Evolutionary conservation across 2,797 vertebrate genomes (phyloP).

Genomic region (Lerista edwardsae): DNA sequence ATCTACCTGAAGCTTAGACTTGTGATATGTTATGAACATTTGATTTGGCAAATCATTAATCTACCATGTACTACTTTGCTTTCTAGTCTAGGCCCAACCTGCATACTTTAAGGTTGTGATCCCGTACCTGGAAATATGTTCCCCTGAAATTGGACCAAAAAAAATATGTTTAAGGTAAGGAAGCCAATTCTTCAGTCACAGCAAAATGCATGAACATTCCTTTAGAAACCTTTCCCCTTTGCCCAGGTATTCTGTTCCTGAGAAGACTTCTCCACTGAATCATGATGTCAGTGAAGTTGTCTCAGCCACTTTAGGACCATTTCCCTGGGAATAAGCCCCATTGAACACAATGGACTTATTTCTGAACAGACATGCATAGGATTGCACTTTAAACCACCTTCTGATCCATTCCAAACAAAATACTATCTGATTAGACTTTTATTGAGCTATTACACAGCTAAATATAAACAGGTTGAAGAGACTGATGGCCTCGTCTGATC

Average conservation of each 20-base stretch:
- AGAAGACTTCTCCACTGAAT: not conserved
- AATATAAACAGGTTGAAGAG: not conserved
- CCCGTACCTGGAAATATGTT: not conserved
- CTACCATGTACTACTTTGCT: not conserved
- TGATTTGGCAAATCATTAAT: constrained; percentile 2
- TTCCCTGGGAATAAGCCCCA: too few species aligned
- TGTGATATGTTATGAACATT: not conserved
- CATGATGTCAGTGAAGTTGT: not conserved
- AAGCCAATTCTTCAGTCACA: not conserved
- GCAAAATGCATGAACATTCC: not conserved
- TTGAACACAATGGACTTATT: too few species aligned
- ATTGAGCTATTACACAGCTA: not conserved
- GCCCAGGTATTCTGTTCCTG: not conserved
- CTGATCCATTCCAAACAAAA: not conserved
- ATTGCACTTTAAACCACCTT: not conserved
- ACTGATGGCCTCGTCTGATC: not conserved
- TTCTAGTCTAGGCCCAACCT: not conserved
- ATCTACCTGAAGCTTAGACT: not conserved
- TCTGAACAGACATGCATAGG: too few species aligned
- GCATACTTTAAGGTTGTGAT: not conserved
- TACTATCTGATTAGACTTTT: not conserved
- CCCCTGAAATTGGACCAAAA: not conserved
- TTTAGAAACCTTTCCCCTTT: not conserved
- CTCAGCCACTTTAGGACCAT: too few species aligned
- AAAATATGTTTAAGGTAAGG: not conserved